Evolutionary conservation across 2,888 invertebrate genomes (phyloP).

Genomic region (Melanostoma scalare): DNA sequence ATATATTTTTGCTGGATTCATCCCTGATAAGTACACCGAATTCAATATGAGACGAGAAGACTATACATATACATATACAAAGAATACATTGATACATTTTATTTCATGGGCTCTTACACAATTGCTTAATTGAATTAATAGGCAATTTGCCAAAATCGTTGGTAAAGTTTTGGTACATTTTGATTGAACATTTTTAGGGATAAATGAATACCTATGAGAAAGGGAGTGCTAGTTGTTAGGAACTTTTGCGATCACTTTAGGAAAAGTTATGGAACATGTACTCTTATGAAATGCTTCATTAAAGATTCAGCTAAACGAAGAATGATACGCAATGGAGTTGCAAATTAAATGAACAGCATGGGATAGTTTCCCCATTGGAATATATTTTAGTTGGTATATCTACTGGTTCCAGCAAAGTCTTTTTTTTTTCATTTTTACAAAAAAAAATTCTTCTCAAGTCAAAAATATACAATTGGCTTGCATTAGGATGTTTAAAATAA

Average conservation of each 20-base stretch:
- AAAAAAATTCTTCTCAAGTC: too few relatives aligned
- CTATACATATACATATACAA: neutral
- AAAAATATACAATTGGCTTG: too few relatives aligned
- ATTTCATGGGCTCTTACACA: constrained; percentile 66
- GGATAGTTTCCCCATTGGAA: too few relatives aligned
- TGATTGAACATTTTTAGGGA: constrained; percentile 57
- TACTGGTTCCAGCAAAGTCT: too few relatives aligned
- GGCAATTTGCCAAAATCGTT: constrained; percentile 71
- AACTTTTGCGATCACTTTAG: constrained; percentile 42
- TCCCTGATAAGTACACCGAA: neutral
- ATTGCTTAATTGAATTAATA: constrained; percentile 72
- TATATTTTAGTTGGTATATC: too few relatives aligned
- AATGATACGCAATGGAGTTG: too few relatives aligned
- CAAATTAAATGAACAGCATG: too few relatives aligned
- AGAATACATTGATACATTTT: constrained; percentile 55
- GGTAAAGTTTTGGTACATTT: constrained; percentile 54
- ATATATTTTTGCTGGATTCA: too few relatives aligned
- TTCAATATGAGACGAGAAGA: neutral
- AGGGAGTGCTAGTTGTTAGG: neutral
- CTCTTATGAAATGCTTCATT: constrained; percentile 10
- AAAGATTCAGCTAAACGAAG: too few relatives aligned
- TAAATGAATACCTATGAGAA: neutral
- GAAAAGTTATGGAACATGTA: constrained; percentile 41
- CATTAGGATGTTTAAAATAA: too few relatives aligned
- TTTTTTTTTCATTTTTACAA: too few relatives aligned